phyloP scores from a whole-genome alignment of 1,140 invertebrate genomes.

The Procambarus virginalis region DNA sequence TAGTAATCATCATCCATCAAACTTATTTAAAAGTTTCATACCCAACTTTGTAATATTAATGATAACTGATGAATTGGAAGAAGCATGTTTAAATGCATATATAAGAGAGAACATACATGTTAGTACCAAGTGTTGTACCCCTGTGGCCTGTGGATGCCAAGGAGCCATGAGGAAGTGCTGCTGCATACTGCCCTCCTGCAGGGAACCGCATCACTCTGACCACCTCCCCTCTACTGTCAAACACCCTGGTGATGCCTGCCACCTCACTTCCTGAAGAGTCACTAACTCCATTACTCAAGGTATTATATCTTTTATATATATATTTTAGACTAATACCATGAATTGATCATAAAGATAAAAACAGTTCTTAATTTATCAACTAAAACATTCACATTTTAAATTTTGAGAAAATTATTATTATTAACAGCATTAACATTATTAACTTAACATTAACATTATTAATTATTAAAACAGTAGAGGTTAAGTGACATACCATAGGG shows the following conservation, averaged over 20 bases:
- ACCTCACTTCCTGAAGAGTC: conserved; percentile 20
- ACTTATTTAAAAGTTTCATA: too few relatives aligned
- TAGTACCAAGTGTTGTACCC: conserved; percentile 61
- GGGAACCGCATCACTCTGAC: background rate
- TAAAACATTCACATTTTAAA: too few relatives aligned
- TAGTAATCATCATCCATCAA: too few relatives aligned
- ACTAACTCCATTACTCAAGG: background rate
- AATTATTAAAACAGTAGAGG: background rate
- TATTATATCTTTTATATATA: too few relatives aligned
- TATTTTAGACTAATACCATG: too few relatives aligned
- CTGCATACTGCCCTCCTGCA: background rate
- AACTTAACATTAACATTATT: background rate
- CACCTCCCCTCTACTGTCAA: conserved; percentile 34
- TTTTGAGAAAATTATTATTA: too few relatives aligned
- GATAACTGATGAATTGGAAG: too few relatives aligned
- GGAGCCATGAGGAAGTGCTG: background rate
- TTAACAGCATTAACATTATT: background rate
- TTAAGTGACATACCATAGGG: conserved; percentile 39
- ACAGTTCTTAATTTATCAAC: too few relatives aligned
- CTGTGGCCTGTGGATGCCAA: conserved; percentile 10
- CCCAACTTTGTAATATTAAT: too few relatives aligned
- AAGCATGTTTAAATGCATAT: too few relatives aligned
- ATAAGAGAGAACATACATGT: conserved; percentile 17
- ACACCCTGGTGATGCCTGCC: conserved; percentile 47
- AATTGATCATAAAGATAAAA: too few relatives aligned